Evolutionary conservation across 1,140 invertebrate genomes (phyloP).

Genomic region (Telenomus remus): DNA sequence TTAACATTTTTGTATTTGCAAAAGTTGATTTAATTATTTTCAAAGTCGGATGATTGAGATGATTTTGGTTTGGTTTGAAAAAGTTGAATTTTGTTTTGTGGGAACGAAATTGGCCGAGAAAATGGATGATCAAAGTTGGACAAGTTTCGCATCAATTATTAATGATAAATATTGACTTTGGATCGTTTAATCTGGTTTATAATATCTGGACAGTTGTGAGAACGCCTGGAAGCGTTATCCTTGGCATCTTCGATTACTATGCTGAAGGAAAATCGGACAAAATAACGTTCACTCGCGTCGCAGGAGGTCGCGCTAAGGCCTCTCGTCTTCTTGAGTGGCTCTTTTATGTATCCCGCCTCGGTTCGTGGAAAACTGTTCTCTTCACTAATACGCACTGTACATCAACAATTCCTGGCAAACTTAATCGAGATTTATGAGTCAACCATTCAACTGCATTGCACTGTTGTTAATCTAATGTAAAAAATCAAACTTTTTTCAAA

Average conservation of each 20-base stretch:
- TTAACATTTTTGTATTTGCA: no score
- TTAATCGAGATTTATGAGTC: slow-evolving; percentile 34
- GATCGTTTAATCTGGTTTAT: slow-evolving; percentile 39
- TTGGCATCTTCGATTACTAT: slow-evolving; percentile 52
- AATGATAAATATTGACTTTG: slow-evolving; percentile 13
- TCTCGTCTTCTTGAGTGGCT: slow-evolving; percentile 27
- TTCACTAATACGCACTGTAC: slow-evolving; percentile 23
- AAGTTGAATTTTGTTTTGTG: no score
- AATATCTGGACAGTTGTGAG: slow-evolving; percentile 17
- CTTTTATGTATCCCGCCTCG: slow-evolving; percentile 39
- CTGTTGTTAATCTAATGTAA: no score
- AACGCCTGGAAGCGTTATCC: slow-evolving; percentile 41
- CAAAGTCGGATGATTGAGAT: no score
- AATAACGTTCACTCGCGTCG: slow-evolving; percentile 48
- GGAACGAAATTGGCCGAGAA: no score
- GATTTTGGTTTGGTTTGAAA: no score
- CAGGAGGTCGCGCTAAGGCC: slow-evolving; percentile 44
- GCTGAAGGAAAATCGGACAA: slow-evolving; percentile 48
- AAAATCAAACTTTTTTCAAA: no score
- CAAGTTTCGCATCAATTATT: slow-evolving; percentile 9
- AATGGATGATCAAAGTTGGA: no score
- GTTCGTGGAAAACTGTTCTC: slow-evolving; percentile 39
- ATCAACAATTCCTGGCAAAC: slow-evolving; percentile 16
- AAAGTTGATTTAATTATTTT: no score
- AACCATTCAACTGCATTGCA: slow-evolving; percentile 6